Base-by-base conservation (phyloP, 2,113 vertebrate species). In the Corapipo altera region DNA sequence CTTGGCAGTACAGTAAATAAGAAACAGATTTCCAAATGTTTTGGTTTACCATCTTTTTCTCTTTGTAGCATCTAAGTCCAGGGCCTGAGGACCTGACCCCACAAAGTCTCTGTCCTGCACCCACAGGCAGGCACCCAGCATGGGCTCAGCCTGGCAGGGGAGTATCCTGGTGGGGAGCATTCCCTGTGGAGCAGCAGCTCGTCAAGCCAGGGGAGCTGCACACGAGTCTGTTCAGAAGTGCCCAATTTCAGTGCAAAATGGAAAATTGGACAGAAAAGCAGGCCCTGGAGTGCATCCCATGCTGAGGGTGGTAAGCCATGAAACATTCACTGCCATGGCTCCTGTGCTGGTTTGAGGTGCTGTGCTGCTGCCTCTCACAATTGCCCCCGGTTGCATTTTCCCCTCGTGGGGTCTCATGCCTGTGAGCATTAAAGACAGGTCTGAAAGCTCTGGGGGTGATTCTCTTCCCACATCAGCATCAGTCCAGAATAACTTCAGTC, bases 1-100 rank as follows among this genome's bases (percentile, higher is more conserved):
- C 85, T 94, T 91, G 90, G 82, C 85, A 93, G 88, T 32, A 90
- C 78, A 76, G 55, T 77, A 95, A 94, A 94, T 92, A 95, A 88
- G 92, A 95, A 96, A 90, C 91, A 95, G 85, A 93, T 91, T 96
- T 93, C 72, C 79, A 61, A 81, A 54, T 58, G 58, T 77, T 95
- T 88, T 86, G 22, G 37, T 91, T 94, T 76, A 64, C 41, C 18
- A 4, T 66, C 85, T 74, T 65, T 58, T 80, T 79, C 85, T 76
- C 88, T 80, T 55, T 17, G 43, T 43, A 71, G 43, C 55, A 65
- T 73, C 71, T 41, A 66, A 94, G 75, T 64, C 46, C 3, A 18
- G 71, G 37, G 49, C 39, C 39, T 5, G 13, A 69, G 64, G 75
- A 94, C 28, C 55, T 23, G 54, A 77, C 14, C 86, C 83, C 52